Evolutionary conservation across 2,888 invertebrate genomes (phyloP).

Genomic region (Rotaria socialis): DNA sequence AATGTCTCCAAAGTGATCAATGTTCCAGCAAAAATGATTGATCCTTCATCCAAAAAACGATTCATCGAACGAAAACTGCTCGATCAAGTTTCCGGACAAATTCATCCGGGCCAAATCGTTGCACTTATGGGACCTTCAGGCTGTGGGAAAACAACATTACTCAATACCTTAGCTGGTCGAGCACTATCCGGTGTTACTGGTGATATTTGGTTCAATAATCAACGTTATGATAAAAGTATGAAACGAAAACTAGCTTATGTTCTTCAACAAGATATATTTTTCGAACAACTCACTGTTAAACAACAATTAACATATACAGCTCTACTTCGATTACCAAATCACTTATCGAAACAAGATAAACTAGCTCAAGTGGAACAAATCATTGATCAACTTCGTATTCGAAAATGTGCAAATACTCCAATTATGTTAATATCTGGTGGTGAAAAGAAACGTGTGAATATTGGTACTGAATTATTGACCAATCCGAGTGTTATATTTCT

Average conservation of each 20-base stretch:
- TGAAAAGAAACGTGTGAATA: conserved; percentile 76
- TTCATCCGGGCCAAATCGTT: neutral
- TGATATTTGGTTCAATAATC: conserved; percentile 67
- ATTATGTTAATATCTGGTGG: conserved; percentile 67
- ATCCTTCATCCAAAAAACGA: neutral
- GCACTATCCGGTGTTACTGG: conserved; percentile 64
- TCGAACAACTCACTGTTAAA: conserved; percentile 71
- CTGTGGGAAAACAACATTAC: conserved; percentile 73
- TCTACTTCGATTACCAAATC: conserved; percentile 69
- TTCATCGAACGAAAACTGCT: neutral
- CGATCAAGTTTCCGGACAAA: neutral
- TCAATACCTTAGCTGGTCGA: conserved; percentile 73
- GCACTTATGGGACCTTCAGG: conserved; percentile 56
- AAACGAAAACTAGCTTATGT: conserved; percentile 75
- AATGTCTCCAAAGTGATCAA: neutral
- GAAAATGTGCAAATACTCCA: conserved; percentile 70
- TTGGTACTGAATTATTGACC: conserved; percentile 75
- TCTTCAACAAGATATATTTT: conserved; percentile 76
- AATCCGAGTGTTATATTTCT: conserved; percentile 72
- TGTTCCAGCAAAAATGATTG: neutral
- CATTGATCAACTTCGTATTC: conserved; percentile 71
- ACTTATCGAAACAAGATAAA: conserved; percentile 68
- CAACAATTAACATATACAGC: conserved; percentile 71
- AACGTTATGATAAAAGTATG: conserved; percentile 68
- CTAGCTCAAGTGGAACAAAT: conserved; percentile 74